Percentiles rank a stretch among this genome's conserved stretches.
Conservation (phyloP, 2,113 vertebrate genomes). For the Peromyscus leucopus region DNA sequence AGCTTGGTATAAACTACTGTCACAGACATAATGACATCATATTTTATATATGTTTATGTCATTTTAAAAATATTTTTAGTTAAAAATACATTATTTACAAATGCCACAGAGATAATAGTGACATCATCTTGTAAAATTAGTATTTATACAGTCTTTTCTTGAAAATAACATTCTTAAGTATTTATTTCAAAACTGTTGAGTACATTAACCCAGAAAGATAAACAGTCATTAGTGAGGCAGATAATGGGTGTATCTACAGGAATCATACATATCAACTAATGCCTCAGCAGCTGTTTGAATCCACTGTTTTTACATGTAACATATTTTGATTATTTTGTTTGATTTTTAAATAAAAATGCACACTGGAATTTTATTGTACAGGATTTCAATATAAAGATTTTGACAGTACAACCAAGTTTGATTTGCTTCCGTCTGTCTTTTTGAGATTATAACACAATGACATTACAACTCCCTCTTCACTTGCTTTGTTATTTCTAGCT, state of each 20-base stretch:
- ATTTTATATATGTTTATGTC: neutral
- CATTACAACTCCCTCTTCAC: neutral
- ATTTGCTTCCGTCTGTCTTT: neutral
- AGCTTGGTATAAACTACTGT: neutral
- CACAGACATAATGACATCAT: neutral
- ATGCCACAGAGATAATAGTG: neutral
- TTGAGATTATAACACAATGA: neutral
- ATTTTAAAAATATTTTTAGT: neutral
- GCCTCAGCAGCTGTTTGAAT: neutral
- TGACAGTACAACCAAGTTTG: neutral
- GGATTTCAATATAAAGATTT: neutral
- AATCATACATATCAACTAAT: neutral
- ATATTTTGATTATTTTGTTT: neutral
- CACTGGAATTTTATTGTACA: neutral
- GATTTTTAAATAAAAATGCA: slow-evolving; percentile 22
- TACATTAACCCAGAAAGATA: neutral
- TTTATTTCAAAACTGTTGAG: neutral
- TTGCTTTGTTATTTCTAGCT: no score
- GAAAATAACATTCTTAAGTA: neutral
- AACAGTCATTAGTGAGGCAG: neutral
- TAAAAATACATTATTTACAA: neutral
- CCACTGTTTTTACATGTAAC: neutral
- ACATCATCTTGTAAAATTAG: neutral
- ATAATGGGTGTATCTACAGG: neutral
- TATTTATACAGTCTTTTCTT: neutral